Evolutionary conservation across 2,113 vertebrate species (phyloP), one percentile per base, ranked within the genome.

Genomic region (Ctenodactylus gundi): DNA sequence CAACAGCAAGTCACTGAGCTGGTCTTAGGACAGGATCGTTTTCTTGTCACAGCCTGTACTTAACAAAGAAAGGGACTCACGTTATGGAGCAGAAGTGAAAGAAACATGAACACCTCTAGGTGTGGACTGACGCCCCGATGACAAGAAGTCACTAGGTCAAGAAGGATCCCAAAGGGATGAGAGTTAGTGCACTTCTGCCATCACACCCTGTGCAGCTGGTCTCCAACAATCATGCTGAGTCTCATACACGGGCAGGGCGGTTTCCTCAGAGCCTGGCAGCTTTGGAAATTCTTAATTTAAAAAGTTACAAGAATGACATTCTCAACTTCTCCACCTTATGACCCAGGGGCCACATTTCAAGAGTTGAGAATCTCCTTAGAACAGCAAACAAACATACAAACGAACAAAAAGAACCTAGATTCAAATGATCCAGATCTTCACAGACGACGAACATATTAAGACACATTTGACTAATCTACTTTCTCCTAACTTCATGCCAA

Each of bases 401-500:
- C n/a, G n/a, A n/a, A n/a, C n/a, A 70, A 86, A 72, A 77, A 82
- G 1, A 85, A 1, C 6, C 72, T 44, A 51, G 39, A 85, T 67
- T 77, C 44, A 86, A 89, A n/a, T 1, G 29, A 27, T 86, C 41
- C 65, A 76, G 8, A 67, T 90, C 65, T 39, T 88, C 64, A 91
- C 3, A 88, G 18, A 58, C 31, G 49, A 75, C 6, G 12, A 94
- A 64, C 51, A 53, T 46, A 36, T 7, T n/a, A 85, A 93, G 77
- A 49, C 83, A 44, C 65, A 96, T 75, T 75, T 51, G 77, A 62
- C 94, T 39, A 31, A 31, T 49, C 76, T 60, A 27, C 75, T 55
- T 20, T 87, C 29, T 83, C 91, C 62, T 64, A 62, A 39, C 57
- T 95, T 73, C 94, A 84, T 85, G n/a, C 29, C 96, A 25, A 21